A percentile compares a stretch with the other conserved stretches of the same genome.
Evolutionary conservation across 2,113 vertebrate genomes (phyloP).

Genomic region (Trochalopteron elliotii): DNA sequence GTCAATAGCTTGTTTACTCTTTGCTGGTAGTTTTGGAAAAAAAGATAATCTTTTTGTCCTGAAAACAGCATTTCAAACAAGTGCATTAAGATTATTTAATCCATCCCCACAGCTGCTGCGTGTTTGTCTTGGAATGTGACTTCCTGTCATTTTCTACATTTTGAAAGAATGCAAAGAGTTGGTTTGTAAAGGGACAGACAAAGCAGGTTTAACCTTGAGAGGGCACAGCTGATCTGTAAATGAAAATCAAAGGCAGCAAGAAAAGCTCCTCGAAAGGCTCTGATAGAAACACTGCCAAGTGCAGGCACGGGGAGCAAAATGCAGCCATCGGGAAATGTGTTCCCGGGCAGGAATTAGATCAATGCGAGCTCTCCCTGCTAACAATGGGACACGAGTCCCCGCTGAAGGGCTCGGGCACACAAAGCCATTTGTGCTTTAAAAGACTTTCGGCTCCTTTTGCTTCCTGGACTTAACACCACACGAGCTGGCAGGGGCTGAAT

Average conservation of each 20-base stretch:
- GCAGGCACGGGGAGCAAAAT: neutral
- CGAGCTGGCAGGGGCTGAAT: neutral
- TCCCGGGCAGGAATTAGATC: neutral
- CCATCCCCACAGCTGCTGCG: rapidly evolving
- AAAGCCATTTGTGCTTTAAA: neutral
- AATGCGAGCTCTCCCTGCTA: neutral
- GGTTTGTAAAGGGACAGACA: neutral
- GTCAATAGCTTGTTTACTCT: neutral
- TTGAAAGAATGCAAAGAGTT: neutral
- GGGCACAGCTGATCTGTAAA: neutral
- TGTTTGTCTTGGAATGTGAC: neutral
- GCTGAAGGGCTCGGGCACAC: neutral
- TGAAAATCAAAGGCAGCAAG: neutral
- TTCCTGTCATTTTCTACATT: neutral
- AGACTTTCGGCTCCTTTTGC: neutral
- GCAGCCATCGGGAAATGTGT: neutral
- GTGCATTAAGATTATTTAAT: neutral
- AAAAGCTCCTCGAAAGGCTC: neutral
- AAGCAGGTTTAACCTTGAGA: slow-evolving; percentile 30
- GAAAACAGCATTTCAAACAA: neutral
- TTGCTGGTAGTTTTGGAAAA: neutral
- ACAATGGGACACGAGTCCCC: neutral
- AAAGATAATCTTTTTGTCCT: neutral
- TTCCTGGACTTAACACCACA: neutral
- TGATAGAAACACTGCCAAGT: neutral